These are phyloP conservation scores for Enteromius mattozi DNA, from an alignment of 2,797 vertebrate species.

Conservation along the genomic window DNA sequence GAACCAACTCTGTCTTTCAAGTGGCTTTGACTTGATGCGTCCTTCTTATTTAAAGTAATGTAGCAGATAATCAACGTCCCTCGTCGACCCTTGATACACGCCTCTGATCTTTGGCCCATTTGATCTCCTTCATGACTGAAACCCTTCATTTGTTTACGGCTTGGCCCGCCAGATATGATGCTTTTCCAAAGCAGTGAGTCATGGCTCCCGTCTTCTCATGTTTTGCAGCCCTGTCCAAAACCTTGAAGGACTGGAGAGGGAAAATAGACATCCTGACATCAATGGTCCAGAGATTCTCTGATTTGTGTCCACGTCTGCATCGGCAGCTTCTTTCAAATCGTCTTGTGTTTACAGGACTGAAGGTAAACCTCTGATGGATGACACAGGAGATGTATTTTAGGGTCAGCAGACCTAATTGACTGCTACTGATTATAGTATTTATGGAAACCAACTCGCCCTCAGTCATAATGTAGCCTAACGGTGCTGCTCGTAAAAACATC, in stretches of 20 bases:
- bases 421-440: constrained; percentile 78
- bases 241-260: constrained; percentile 52
- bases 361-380: constrained; percentile 66
- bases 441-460: constrained; percentile 67
- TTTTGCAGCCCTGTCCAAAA: constrained; percentile 63
- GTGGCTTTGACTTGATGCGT: constrained; percentile 26
- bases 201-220: constrained; percentile 58
- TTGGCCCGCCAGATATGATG: constrained; percentile 58
- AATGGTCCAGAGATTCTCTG: constrained; percentile 69
- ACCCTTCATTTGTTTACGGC: constrained; percentile 69
- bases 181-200: constrained; percentile 70
- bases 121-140: constrained; percentile 62
- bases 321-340: constrained; percentile 44
- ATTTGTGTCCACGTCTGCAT: constrained; percentile 59
- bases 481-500: constrained; percentile 68
- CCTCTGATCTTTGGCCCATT: constrained; percentile 52
- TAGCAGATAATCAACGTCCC: constrained; percentile 30
- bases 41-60: constrained; percentile 11
- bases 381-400: constrained; percentile 70
- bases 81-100: constrained; percentile 23
- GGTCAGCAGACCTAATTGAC: constrained; percentile 68
- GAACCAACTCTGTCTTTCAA: constrained; percentile 25
- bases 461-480: constrained; percentile 66
- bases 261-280: constrained; percentile 62
- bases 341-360: constrained; percentile 44